Evolutionary conservation across 2,113 vertebrate genomes (phyloP).

Genomic region (Gnathonemus longibarbis): DNA sequence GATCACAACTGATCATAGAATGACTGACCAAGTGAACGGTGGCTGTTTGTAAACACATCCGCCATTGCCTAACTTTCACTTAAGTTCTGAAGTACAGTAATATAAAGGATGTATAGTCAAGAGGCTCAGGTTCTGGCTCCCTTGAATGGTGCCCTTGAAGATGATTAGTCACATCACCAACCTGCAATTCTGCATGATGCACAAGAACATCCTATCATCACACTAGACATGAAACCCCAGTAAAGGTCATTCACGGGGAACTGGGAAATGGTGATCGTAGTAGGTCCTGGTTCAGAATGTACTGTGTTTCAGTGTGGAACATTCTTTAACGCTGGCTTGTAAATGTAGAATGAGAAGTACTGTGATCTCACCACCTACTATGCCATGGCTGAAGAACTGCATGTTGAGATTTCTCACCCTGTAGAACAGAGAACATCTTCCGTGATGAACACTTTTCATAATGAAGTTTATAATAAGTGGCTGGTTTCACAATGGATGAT

Average conservation of each 20-base stretch:
- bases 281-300: background rate
- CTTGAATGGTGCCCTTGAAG: background rate
- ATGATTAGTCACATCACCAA: background rate
- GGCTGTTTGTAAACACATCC: background rate
- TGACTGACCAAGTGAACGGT: background rate
- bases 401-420: background rate
- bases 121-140: background rate
- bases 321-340: background rate
- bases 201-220: background rate
- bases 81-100: background rate
- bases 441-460: background rate
- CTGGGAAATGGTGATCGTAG: background rate
- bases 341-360: background rate
- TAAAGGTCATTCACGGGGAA: background rate
- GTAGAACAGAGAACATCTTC: background rate
- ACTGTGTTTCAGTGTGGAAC: background rate
- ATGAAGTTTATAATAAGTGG: background rate
- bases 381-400: background rate
- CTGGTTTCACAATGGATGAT: background rate
- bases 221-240: background rate
- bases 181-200: background rate
- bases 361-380: background rate
- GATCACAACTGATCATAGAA: background rate
- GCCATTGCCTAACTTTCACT: background rate
- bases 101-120: background rate